A percentile compares a stretch with the other conserved stretches of the same genome.
phyloP scores from a whole-genome alignment of 2,113 vertebrate species.

The Amblyornis subalaris region DNA sequence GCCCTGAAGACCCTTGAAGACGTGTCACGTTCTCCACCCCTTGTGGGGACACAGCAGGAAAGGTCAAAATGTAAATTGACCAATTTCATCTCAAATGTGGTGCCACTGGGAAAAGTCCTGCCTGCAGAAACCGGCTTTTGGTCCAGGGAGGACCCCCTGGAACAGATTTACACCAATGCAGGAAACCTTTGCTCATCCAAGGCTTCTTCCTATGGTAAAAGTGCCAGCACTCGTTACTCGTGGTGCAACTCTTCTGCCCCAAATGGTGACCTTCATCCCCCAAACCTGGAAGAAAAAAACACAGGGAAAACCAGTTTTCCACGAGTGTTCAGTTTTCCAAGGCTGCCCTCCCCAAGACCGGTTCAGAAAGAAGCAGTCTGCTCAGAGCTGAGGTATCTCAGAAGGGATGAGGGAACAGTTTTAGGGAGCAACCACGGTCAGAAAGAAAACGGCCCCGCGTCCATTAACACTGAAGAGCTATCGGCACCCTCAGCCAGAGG shows the following conservation, averaged over 20 bases:
- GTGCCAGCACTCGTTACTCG: not conserved
- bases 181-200: conserved; percentile 10
- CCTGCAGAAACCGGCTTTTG: not conserved
- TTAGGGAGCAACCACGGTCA: not conserved
- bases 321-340: conserved; percentile 57
- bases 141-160: conserved; percentile 70
- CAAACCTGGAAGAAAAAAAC: not conserved
- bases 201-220: not conserved
- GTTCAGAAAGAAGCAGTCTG: conserved; percentile 59
- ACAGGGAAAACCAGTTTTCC: not conserved
- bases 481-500: not conserved
- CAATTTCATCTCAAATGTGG: not conserved
- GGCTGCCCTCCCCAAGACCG: conserved; percentile 57
- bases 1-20: conserved; percentile 20
- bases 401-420: not conserved
- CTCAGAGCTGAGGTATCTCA: conserved; percentile 43
- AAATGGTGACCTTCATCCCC: not conserved
- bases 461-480: not conserved
- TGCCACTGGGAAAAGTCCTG: not conserved
- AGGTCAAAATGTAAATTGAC: not conserved
- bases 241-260: not conserved
- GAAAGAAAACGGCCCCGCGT: not conserved
- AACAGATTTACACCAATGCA: conserved; percentile 71
- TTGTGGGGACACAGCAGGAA: not conserved
- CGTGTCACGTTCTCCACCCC: not conserved